Percentiles rank a stretch among this genome's conserved stretches.
phyloP scores from a whole-genome alignment of 2,113 vertebrate species.

The Crotalus horridus region DNA sequence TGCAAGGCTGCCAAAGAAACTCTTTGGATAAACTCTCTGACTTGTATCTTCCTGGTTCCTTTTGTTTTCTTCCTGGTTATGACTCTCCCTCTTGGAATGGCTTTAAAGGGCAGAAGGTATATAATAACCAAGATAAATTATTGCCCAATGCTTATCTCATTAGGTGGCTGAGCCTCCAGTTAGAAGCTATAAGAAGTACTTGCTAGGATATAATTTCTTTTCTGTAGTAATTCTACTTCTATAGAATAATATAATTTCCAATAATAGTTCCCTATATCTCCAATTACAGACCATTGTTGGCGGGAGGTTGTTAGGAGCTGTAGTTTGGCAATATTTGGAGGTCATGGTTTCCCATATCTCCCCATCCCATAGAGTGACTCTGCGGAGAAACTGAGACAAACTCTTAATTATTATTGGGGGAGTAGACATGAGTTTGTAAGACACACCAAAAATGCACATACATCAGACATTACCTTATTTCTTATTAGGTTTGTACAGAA shows the following conservation, averaged over 20 bases:
- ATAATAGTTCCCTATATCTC: not conserved
- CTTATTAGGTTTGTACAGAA: not conserved
- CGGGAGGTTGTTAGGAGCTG: not conserved
- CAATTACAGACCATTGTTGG: not conserved
- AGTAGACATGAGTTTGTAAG: not conserved
- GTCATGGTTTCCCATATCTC: not conserved
- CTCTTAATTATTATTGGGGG: not conserved
- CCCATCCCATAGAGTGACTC: not conserved
- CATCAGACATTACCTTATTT: not conserved
- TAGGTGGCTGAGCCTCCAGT: not conserved
- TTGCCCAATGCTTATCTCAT: not conserved
- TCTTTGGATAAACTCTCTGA: conserved; percentile 41
- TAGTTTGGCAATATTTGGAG: not conserved
- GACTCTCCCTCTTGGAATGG: not conserved
- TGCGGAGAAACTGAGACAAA: not conserved
- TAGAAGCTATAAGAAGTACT: not conserved
- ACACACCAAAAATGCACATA: not conserved
- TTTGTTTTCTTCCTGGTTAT: conserved; percentile 19
- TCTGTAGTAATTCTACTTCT: not conserved
- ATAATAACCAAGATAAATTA: not conserved
- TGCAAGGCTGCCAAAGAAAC: conserved; percentile 3
- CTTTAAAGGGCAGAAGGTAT: not conserved
- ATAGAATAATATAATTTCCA: not conserved
- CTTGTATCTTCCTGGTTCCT: conserved; percentile 25
- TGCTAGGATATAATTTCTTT: not conserved